Percentiles rank a stretch among this genome's conserved stretches.
Conservation (phyloP, 2,888 invertebrate genomes). For the Drosophila paranaensis region DNA sequence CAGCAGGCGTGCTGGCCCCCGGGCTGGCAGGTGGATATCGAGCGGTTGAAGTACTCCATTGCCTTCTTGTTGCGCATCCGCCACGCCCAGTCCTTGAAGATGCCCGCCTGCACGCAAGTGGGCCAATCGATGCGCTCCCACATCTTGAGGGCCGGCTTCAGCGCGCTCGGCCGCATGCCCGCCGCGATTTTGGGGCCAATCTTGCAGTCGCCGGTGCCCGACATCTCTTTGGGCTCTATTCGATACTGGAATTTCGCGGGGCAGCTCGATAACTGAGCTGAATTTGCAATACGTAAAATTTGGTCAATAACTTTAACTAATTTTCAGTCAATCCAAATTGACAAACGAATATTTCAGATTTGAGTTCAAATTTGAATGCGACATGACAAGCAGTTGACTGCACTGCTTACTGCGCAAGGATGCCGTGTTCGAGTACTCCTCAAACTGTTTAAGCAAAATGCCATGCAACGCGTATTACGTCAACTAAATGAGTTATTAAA, state of each 20-base stretch:
- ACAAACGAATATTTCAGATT: conserved; percentile 14
- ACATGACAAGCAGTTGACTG: background rate
- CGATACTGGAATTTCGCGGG: background rate
- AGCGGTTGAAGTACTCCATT: conserved; percentile 10
- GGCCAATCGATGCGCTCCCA: conserved; percentile 59
- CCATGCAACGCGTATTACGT: background rate
- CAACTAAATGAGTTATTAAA: no score
- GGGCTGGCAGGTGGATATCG: conserved; percentile 27
- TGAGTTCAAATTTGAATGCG: background rate
- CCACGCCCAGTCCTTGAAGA: conserved; percentile 50
- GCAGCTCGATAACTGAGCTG: background rate
- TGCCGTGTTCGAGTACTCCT: background rate
- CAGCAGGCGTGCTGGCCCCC: background rate
- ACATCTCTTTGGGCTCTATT: background rate
- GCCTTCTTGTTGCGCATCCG: conserved; percentile 28
- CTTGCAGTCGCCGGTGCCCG: background rate
- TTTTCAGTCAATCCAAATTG: conserved; percentile 18
- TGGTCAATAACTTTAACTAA: conserved; percentile 9
- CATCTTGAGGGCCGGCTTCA: conserved; percentile 32
- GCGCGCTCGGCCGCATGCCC: background rate
- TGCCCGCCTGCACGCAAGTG: conserved; percentile 27
- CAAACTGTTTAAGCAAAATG: background rate
- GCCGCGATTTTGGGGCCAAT: background rate
- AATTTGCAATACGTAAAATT: conserved; percentile 30
- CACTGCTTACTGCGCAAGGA: conserved; percentile 6